Base-by-base conservation (phyloP, 2,113 vertebrate species). In the Oxyura jamaicensis region DNA sequence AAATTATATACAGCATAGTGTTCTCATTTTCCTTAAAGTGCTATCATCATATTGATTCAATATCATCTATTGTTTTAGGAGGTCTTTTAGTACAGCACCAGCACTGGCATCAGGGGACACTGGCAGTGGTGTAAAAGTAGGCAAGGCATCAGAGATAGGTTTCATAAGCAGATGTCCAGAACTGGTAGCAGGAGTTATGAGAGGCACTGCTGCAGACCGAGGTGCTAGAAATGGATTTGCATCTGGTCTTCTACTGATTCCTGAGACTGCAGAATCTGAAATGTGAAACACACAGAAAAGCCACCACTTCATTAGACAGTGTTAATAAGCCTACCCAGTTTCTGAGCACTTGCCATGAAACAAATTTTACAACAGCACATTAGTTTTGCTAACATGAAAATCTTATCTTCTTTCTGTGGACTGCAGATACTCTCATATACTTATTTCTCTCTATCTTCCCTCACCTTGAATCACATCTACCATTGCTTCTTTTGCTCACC, bases 141-240 rank as follows among this genome's bases (percentile, higher is more conserved):
- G 99, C 87, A 99, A 93, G 3, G 98, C 97, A 15, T 99, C 98
- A 3, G 99, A 99, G 96, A 99, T 99, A 88, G 99, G 99, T 96
- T 99, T 99, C 99, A 99, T 98, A 72, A 99, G 98, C 66, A 99
- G 98, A 97, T 99, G 99, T 22, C 98, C 98, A 8, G 98, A 95
- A 71, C 95, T 93, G 19, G 93, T 96, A 2, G 97, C 79, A 55
- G 98, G 95, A 56, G 97, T 97, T 69, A 98, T 92, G 25, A 99
- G 98, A 69, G 99, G 99, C 52, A 99, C 99, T 5, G 99, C 99
- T 20, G 99, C 98, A 10, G 99, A 99, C 52, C 99, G 99, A 25
- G 99, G 98, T 4, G 99, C 99, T 97, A 99, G 95, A 98, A 99
- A 99, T 1, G 98, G 98, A 67, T 98, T 99, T 62, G 97, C 86